Evolutionary conservation across 2,888 invertebrate genomes (phyloP), one percentile per base, ranked within the genome.

Genomic region (Sphecodes monilicornis): DNA sequence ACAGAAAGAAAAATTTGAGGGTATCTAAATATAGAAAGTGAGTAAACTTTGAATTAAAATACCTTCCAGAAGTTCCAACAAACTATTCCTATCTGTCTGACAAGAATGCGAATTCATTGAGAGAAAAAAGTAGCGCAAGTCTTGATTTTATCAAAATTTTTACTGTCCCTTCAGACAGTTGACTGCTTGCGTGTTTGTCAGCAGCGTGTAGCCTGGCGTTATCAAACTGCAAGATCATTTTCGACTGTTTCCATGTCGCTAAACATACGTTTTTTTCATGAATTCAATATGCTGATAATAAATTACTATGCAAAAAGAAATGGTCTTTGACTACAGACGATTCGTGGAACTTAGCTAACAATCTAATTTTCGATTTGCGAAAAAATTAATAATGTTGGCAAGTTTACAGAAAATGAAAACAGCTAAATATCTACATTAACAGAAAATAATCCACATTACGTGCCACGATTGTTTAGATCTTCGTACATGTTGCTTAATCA

Each of bases 211-310:
- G 29, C 57, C 26, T 13, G n/a, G 16, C 16, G 5, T 60, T 29
- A 60, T 60, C 60, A 16, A 60, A 16, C 60, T 60, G 60, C 60
- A 29, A 16, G 60, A 60, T 60, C 60, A 60, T 60, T 60, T 60
- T 60, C 60, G 3, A 50, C 50, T 50, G 60, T 29, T 60, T 29
- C 29, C 60, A 2, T 60, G 60, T 60, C 60, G 29, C 60, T 16
- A 29, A 50, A 8, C 10, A n/a, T n/a, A 60, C 16, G 29, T 16
- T 60, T 60, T 60, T 16, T 50, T 50, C 50, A 22, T 8, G 8
- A 57, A 57, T 57, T 57, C 26, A 57, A 57, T 26, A 16, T 57
- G 57, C 16, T 29, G 26, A 16, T 29, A 16, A 57, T 16, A 29
- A 60, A 60, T 60, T 60, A 16, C 16, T 29, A 29, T 29, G 60